Percentiles rank a stretch among this genome's conserved stretches.
Conservation (phyloP, 2,888 invertebrate genomes). For the Plebejus melissa region DNA sequence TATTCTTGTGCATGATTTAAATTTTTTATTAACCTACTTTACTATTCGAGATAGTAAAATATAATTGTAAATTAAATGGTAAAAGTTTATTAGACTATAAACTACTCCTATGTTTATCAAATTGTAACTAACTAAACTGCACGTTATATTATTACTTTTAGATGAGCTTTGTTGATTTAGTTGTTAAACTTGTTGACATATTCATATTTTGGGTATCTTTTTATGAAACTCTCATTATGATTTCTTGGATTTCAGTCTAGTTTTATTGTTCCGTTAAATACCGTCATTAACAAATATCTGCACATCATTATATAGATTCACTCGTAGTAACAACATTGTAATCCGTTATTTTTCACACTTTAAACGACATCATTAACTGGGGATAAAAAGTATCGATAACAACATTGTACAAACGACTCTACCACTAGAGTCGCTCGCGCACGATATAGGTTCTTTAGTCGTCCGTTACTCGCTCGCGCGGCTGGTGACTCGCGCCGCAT, state of each 20-base stretch:
- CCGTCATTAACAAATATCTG: not conserved
- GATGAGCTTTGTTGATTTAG: no score
- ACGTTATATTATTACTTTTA: no score
- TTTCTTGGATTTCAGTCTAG: not conserved
- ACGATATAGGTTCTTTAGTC: conserved; percentile 37
- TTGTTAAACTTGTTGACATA: no score
- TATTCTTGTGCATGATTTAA: not conserved
- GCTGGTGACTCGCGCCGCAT: conserved; percentile 44
- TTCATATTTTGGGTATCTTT: no score
- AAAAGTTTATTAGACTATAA: no score
- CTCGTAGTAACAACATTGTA: not conserved
- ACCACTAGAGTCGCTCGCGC: conserved; percentile 35
- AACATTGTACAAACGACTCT: conserved; percentile 4
- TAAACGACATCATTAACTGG: not conserved
- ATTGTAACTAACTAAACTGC: no score
- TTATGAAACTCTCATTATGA: no score
- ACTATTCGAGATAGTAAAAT: not conserved
- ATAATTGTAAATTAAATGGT: not conserved
- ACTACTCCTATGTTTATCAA: no score
- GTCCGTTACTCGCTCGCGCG: conserved; percentile 42
- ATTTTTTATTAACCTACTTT: not conserved
- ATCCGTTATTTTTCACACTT: not conserved
- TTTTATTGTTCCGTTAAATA: not conserved
- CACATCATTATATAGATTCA: not conserved
- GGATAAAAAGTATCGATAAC: conserved; percentile 13